Percentiles rank a stretch among this genome's conserved stretches.
phyloP scores from a whole-genome alignment of 2,113 vertebrate genomes.

The Copsychus sechellarum region DNA sequence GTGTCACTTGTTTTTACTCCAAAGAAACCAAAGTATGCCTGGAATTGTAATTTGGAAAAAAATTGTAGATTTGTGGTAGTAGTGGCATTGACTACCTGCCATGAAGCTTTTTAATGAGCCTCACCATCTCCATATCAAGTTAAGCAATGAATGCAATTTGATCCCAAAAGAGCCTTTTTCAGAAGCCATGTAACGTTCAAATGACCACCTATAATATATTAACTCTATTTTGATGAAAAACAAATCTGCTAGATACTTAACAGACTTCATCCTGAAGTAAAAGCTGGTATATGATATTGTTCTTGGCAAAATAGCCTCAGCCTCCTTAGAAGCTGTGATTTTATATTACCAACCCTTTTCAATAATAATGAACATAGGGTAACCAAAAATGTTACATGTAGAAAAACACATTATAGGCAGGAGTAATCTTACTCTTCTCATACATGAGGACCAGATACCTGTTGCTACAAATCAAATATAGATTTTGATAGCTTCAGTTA shows the following conservation, averaged over 20 bases:
- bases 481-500: not conserved
- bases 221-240: slow-evolving; percentile 47
- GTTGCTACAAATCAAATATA: not conserved
- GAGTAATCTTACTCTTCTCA: not conserved
- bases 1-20: not conserved
- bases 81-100: slow-evolving; percentile 22
- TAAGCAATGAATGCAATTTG: not conserved
- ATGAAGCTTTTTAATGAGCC: slow-evolving; percentile 16
- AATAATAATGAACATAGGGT: not conserved
- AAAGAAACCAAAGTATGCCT: slow-evolving; percentile 34
- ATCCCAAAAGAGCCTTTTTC: slow-evolving; percentile 31
- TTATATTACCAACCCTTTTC: not conserved
- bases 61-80: not conserved
- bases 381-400: not conserved
- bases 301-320: slow-evolving; percentile 21
- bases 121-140: slow-evolving; percentile 39
- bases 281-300: not conserved
- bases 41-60: slow-evolving; percentile 45
- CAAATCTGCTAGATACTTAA: slow-evolving; percentile 29
- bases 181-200: slow-evolving; percentile 2
- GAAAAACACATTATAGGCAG: not conserved
- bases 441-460: not conserved
- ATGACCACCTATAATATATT: not conserved
- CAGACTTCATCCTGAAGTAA: not conserved
- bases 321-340: not conserved